A percentile compares a stretch with the other conserved stretches of the same genome.
phyloP scores from a whole-genome alignment of 2,888 invertebrate species.

The Oeneis ivallda region DNA sequence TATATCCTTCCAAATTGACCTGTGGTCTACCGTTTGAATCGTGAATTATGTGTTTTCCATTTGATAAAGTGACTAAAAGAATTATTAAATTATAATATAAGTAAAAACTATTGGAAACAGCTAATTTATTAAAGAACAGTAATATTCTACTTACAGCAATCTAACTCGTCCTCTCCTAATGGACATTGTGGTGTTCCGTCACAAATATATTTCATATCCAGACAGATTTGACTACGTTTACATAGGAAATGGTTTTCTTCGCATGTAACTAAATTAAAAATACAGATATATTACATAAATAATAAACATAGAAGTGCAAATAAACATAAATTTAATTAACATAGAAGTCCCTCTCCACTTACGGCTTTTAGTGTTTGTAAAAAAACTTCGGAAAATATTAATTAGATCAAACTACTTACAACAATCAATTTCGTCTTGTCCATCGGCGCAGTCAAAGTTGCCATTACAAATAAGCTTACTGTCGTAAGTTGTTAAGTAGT shows the following conservation, averaged over 20 bases:
- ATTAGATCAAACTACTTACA: slow-evolving; percentile 72
- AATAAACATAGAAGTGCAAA: neutral
- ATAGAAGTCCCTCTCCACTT: no score
- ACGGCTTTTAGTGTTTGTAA: no score
- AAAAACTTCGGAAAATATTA: neutral
- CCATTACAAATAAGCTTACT: slow-evolving; percentile 88
- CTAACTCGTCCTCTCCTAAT: slow-evolving; percentile 87
- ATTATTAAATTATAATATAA: slow-evolving; percentile 34
- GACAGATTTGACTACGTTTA: slow-evolving; percentile 83
- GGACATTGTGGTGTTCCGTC: slow-evolving; percentile 85
- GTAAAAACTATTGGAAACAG: neutral
- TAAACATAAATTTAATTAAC: no score
- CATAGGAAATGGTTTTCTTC: slow-evolving; percentile 83
- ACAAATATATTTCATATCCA: slow-evolving; percentile 83
- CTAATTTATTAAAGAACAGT: neutral
- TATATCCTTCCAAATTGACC: slow-evolving; percentile 82
- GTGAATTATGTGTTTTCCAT: slow-evolving; percentile 82
- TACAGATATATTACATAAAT: neutral
- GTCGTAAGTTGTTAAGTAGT: slow-evolving; percentile 80
- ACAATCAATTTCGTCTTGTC: slow-evolving; percentile 88
- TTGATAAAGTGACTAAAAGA: slow-evolving; percentile 84
- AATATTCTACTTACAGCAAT: slow-evolving; percentile 85
- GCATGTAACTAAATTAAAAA: slow-evolving; percentile 78
- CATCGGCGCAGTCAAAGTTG: slow-evolving; percentile 86
- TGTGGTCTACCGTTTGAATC: slow-evolving; percentile 84